Base-by-base conservation (phyloP, 2,797 vertebrate genomes). In the Manis crassicaudata region DNA sequence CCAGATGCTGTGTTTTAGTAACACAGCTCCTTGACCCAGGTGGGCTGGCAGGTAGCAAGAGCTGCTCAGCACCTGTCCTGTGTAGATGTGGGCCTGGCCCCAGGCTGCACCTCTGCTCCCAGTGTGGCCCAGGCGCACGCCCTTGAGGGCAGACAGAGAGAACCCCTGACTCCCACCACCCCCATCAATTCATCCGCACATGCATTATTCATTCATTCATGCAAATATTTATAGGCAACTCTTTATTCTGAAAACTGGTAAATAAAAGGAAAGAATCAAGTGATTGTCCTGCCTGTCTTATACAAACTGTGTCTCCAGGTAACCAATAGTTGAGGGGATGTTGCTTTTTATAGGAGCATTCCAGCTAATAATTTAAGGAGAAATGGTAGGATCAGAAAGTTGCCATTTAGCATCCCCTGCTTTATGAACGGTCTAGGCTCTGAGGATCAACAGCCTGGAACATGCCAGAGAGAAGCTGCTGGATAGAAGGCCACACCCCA, bases 151-250 rank as follows among this genome's bases (percentile, higher is more conserved):
- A 5, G 76, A 21, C n/a, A 52, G 83, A 63, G 54, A 63, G 90
- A 83, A 37, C 6, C 46, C 32, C 79, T 12, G 27, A 9, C 32
- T 52, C 86, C 88, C 58, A 40, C 37, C 46, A 12, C 6, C 52
- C 81, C 76, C 5, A 43, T 40, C 20, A 29, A 7, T 58, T 72
- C 93, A 62, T 60, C 80, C 54, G 54, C 58, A 70, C 40, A 35
- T 92, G 60, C 7, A 87, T 95, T 87, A 95, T 93, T 92, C 92
- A 96, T 88, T 5, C 25, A 0, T 65, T 58, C 87, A 62, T 56
- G 97, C 89, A 95, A 94, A 97, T 96, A 95, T 96, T 93, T 76
- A 94, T 62, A 80, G 85, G 93, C 79, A 70, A 46, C 89, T 94
- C 89, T 84, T 95, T 95, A 90, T 80, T 92, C 89, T 68, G 92